Percentiles rank a stretch among this genome's conserved stretches.
Evolutionary conservation across 2,113 vertebrate species (phyloP).

Genomic region (Laticauda colubrina): DNA sequence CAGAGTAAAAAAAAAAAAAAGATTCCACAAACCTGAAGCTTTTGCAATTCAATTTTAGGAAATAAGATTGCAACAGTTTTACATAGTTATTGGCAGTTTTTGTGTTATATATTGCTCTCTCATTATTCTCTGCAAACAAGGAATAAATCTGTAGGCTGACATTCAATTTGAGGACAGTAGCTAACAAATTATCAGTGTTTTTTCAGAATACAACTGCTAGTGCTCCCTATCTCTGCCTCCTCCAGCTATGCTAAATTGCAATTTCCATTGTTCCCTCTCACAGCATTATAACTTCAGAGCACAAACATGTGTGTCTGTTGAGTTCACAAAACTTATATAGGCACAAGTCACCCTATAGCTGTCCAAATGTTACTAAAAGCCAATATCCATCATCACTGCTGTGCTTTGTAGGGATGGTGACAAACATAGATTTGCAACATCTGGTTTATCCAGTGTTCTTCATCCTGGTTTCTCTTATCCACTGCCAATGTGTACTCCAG

Average conservation of each 20-base stretch:
- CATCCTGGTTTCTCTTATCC: neutral
- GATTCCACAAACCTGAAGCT: neutral
- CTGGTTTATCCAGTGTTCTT: neutral
- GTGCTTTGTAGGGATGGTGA: neutral
- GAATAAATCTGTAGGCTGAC: neutral
- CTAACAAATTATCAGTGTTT: neutral
- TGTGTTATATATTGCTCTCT: slow-evolving; percentile 22
- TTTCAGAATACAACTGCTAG: neutral
- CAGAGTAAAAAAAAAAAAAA: neutral
- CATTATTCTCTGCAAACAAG: neutral
- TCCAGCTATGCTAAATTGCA: neutral
- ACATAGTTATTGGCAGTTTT: neutral
- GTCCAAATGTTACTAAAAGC: neutral
- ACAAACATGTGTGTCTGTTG: neutral
- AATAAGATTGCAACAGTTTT: neutral
- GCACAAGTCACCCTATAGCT: neutral
- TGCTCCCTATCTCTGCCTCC: neutral
- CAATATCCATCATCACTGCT: neutral
- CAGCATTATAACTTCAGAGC: neutral
- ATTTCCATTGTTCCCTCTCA: neutral
- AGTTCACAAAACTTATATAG: neutral
- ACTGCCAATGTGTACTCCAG: neutral
- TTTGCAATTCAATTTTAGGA: neutral
- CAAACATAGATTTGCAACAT: neutral
- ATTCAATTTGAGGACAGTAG: neutral